These are phyloP conservation scores for Dioctria linearis DNA, from an alignment of 2,888 invertebrate genomes.

Conservation along the genomic window DNA sequence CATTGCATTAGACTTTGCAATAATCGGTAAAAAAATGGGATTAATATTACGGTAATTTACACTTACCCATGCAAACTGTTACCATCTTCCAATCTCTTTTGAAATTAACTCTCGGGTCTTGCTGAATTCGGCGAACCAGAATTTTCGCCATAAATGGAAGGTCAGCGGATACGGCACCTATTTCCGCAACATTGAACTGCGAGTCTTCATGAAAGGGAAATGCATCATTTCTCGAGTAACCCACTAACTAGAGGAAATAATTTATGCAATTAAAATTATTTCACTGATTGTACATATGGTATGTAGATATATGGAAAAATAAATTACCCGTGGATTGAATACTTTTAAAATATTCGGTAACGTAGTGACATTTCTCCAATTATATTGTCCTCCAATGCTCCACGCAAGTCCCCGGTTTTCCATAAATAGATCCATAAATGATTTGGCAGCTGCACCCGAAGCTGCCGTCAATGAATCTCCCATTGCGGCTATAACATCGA, in stretches of 20 bases:
- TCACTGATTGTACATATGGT: not conserved
- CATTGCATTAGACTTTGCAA: too few species aligned
- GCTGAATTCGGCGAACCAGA: conserved; percentile 71
- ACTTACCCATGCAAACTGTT: conserved; percentile 73
- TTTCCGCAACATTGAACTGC: conserved; percentile 74
- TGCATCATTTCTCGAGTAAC: conserved; percentile 72
- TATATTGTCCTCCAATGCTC: conserved; percentile 70
- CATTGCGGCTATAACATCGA: conserved; percentile 73
- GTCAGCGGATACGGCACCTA: conserved; percentile 72
- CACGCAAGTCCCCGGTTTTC: conserved; percentile 70
- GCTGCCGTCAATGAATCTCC: conserved; percentile 74
- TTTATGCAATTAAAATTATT: not conserved
- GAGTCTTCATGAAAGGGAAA: conserved; percentile 67
- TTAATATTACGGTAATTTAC: not conserved
- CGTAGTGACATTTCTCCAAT: conserved; percentile 71
- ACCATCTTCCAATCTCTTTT: conserved; percentile 76
- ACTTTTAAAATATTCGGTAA: conserved; percentile 74
- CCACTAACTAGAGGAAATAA: conserved; percentile 65
- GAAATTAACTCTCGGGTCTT: conserved; percentile 71
- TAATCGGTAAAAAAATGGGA: too few species aligned
- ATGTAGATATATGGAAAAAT: not conserved
- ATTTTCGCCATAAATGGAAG: conserved; percentile 73
- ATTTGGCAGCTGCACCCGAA: conserved; percentile 70
- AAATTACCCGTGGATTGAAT: conserved; percentile 72
- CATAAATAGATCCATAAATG: conserved; percentile 67